phyloP scores from a whole-genome alignment of 1,140 invertebrate genomes.

The Druon quercuslanigerum region DNA sequence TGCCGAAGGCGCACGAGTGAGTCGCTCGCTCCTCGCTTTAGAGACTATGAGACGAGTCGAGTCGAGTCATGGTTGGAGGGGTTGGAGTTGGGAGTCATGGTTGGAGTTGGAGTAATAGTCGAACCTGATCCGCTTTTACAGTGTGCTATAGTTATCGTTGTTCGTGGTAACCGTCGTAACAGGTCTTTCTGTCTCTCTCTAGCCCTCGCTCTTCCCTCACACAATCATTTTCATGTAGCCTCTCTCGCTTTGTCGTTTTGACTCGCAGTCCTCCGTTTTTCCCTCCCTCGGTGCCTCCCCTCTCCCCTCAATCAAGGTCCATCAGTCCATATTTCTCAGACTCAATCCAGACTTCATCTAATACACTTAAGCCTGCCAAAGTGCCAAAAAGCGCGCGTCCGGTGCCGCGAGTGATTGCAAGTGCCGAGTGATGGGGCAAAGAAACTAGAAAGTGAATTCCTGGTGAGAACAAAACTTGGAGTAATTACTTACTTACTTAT shows the following conservation, averaged over 20 bases:
- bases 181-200: constrained; percentile 33
- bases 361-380: not conserved
- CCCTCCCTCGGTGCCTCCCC: not conserved
- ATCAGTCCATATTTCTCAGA: not conserved
- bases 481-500: not conserved
- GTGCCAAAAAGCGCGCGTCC: constrained; percentile 34
- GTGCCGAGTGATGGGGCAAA: not conserved
- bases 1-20: not conserved
- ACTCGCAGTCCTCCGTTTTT: not conserved
- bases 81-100: not conserved
- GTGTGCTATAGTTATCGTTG: constrained; percentile 18
- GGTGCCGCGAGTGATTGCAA: not conserved
- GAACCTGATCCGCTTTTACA: constrained; percentile 22
- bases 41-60: not conserved
- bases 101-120: not conserved
- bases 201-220: not conserved
- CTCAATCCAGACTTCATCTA: not conserved
- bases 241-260: not conserved
- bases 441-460: constrained; percentile 2
- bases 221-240: constrained; percentile 41
- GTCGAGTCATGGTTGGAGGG: not conserved
- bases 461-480: not conserved
- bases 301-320: not conserved
- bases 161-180: not conserved
- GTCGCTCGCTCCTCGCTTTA: not conserved